Evolutionary conservation across 2,113 vertebrate species (phyloP).

Genomic region (Beaufortia kweichowensis): DNA sequence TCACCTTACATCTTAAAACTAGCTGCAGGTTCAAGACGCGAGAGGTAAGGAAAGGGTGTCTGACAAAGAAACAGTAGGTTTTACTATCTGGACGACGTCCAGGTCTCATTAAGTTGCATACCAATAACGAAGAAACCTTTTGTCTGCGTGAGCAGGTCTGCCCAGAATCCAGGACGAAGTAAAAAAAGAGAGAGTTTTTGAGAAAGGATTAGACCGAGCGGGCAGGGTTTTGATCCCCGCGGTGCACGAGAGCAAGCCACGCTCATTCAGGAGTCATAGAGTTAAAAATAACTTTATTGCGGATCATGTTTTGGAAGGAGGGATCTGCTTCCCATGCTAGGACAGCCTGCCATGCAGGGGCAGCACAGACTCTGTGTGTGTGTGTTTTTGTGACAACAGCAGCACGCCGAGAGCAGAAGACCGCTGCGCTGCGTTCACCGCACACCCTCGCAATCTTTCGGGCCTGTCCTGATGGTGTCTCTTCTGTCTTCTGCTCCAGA

Average conservation of each 20-base stretch:
- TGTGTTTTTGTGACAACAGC: constrained; percentile 43
- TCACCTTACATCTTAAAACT: background rate
- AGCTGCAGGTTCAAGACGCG: background rate
- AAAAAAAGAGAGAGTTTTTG: constrained; percentile 27
- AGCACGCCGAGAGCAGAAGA: constrained; percentile 61
- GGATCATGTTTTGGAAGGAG: constrained; percentile 77
- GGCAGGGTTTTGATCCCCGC: constrained; percentile 48
- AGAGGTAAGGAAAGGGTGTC: constrained; percentile 29
- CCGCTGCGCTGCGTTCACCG: constrained; percentile 50
- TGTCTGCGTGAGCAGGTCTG: constrained; percentile 56
- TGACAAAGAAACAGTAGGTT: constrained; percentile 65
- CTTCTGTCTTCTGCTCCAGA: constrained; percentile 66
- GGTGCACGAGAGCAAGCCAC: constrained; percentile 31
- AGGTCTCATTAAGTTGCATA: constrained; percentile 60
- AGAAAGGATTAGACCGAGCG: constrained; percentile 21
- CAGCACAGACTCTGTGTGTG: constrained; percentile 61
- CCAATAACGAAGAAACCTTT: constrained; percentile 55
- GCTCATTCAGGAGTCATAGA: constrained; percentile 66
- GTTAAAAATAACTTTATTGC: constrained; percentile 79
- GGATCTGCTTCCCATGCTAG: constrained; percentile 74
- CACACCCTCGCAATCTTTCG: constrained; percentile 51
- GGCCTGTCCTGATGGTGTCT: constrained; percentile 53
- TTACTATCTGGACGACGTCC: constrained; percentile 62
- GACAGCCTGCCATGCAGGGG: constrained; percentile 71
- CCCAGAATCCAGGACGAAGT: constrained; percentile 34